phyloP scores from a whole-genome alignment of 1,140 invertebrate species.

The fruit fly (Drosophila melanogaster) region Release_6_plus_ISO1_MT NT_037436.4:6028001-6028500 shows the following conservation, averaged over 20 bases:
- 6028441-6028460: conserved; percentile 14
- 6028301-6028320: neutral
- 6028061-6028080: conserved; percentile 36
- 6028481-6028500: neutral
- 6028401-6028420: neutral
- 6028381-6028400: neutral
- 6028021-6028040: conserved; percentile 49
- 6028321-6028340: neutral
- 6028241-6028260: neutral
- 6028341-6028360: neutral
- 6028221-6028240: neutral
- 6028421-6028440: conserved; percentile 7
- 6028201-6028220: conserved; percentile 25
- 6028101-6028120: conserved; percentile 71
- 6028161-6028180: conserved; percentile 38
- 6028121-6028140: conserved; percentile 81
- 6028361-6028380: neutral
- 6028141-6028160: conserved; percentile 77
- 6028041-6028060: conserved; percentile 56
- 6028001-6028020: conserved; percentile 77
- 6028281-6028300: neutral
- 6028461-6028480: conserved; percentile 1
- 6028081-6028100: neutral
- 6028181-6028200: conserved; percentile 19
- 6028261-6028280: neutral